A percentile compares a stretch with the other conserved stretches of the same genome.
phyloP scores from a whole-genome alignment of 2,888 invertebrate species.

The Terebella lapidaria region DNA sequence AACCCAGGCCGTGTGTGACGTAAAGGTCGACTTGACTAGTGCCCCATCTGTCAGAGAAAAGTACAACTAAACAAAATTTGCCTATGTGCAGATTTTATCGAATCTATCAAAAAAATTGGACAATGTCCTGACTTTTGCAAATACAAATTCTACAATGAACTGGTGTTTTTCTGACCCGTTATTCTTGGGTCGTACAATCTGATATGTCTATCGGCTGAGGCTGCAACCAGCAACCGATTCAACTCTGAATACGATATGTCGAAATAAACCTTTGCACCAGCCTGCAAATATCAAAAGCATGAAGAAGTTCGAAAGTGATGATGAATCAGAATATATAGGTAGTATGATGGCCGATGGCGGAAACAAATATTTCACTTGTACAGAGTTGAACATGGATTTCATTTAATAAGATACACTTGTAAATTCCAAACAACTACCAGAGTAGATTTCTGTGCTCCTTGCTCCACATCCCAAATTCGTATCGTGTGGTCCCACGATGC shows the following conservation, averaged over 20 bases:
- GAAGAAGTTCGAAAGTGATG: neutral
- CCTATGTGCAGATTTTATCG: no score
- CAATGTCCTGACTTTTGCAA: no score
- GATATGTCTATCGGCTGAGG: constrained; percentile 85
- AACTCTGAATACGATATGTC: constrained; percentile 77
- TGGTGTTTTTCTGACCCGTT: constrained; percentile 52
- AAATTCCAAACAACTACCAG: constrained; percentile 59
- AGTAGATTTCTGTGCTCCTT: constrained; percentile 77
- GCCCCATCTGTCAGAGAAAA: constrained; percentile 68
- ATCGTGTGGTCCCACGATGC: constrained; percentile 94
- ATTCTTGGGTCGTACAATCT: constrained; percentile 88
- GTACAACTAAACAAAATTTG: neutral
- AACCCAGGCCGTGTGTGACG: constrained; percentile 88
- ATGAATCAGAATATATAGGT: neutral
- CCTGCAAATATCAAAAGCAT: constrained; percentile 30
- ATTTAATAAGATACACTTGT: no score
- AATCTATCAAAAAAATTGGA: no score
- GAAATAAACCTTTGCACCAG: constrained; percentile 86
- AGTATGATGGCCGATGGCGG: neutral
- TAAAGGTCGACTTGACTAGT: constrained; percentile 80
- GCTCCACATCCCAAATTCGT: constrained; percentile 85
- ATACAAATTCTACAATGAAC: no score
- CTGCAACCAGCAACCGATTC: constrained; percentile 70
- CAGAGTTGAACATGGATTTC: no score
- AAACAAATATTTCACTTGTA: no score